A percentile compares a stretch with the other conserved stretches of the same genome.
These are phyloP conservation scores for Leucopsar rothschildi DNA, from an alignment of 2,113 vertebrate species.

Conservation along the genomic window DNA sequence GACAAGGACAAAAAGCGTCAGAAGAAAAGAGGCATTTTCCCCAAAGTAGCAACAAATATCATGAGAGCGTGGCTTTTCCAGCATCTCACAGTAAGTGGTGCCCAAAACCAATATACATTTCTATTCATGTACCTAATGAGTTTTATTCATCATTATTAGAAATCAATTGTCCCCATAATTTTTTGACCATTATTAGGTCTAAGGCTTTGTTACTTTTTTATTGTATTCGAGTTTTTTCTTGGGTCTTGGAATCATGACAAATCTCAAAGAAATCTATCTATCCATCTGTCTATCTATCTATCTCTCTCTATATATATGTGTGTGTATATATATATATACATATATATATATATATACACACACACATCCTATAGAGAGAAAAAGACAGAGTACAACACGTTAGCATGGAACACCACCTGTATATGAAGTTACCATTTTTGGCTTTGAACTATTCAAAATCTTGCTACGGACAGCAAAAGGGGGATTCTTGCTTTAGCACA, in stretches of 20 bases:
- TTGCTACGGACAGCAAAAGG: not conserved
- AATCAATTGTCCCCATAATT: constrained; percentile 17
- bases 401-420: not conserved
- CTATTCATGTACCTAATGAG: constrained; percentile 11
- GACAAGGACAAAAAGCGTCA: constrained; percentile 99
- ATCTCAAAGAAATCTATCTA: not conserved
- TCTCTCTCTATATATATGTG: not conserved
- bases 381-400: not conserved
- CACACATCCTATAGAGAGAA: not conserved
- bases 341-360: too few species aligned
- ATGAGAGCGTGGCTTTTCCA: constrained; percentile 99
- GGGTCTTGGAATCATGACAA: constrained; percentile 51
- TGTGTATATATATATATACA: not conserved
- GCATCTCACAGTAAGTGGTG: constrained; percentile 95
- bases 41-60: constrained; percentile 99
- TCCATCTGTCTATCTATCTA: not conserved
- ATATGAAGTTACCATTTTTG: not conserved
- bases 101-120: constrained; percentile 36
- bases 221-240: not conserved
- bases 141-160: not conserved
- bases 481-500: not conserved
- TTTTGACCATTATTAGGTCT: not conserved
- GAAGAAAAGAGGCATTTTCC: constrained; percentile 99
- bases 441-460: not conserved
- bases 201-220: not conserved